phyloP scores from a whole-genome alignment of 2,113 vertebrate genomes.

The Helogale parvula region DNA sequence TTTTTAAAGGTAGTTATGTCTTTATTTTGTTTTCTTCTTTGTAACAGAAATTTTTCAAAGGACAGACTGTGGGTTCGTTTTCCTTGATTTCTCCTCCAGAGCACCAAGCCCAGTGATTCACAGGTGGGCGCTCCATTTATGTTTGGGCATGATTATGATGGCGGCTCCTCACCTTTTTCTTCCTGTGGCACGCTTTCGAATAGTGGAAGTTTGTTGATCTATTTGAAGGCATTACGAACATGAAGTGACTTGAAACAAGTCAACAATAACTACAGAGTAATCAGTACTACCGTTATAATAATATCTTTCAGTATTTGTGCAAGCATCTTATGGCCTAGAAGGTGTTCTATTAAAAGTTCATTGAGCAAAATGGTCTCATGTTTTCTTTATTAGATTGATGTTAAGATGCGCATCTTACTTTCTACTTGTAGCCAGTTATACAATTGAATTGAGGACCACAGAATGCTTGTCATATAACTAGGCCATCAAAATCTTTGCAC shows the following conservation, averaged over 20 bases:
- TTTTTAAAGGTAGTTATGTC: background rate
- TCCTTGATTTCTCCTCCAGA: background rate
- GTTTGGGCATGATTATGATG: constrained; percentile 5
- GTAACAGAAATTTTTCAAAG: background rate
- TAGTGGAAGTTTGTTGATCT: background rate
- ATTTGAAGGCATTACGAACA: background rate
- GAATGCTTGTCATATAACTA: background rate
- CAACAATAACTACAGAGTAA: background rate
- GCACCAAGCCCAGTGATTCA: constrained; percentile 8
- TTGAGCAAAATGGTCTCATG: background rate
- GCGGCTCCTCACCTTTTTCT: constrained; percentile 36
- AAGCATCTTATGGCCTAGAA: background rate
- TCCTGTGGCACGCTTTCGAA: constrained; percentile 22
- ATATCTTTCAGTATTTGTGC: background rate
- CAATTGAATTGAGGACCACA: background rate
- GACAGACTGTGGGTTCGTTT: background rate
- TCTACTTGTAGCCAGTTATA: background rate
- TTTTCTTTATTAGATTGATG: background rate
- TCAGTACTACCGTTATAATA: background rate
- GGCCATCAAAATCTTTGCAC: background rate
- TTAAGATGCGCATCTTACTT: background rate
- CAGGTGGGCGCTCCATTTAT: background rate
- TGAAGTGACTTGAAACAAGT: background rate
- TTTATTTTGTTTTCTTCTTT: constrained; percentile 3
- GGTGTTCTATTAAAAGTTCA: constrained; percentile 21